Base-by-base conservation (phyloP, 1,140 invertebrate genomes). In the Cyclina sinensis region DNA sequence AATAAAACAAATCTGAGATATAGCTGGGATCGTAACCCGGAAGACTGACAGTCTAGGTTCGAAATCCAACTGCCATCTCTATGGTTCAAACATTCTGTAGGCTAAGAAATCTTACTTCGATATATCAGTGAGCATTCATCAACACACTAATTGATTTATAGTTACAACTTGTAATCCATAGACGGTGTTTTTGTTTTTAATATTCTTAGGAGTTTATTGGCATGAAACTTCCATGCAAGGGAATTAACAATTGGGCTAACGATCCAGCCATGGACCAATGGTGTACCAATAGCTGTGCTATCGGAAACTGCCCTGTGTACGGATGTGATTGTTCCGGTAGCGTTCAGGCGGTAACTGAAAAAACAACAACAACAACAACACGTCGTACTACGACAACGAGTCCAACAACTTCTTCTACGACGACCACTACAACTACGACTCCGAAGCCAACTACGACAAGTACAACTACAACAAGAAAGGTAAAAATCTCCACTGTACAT, bases 211-310 rank as follows among this genome's bases (percentile, higher is more conserved):
- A 54, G 54, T 78, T 78, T 54, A 78, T 54, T 35, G 74, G 74
- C 1, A 48, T 48, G 24, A 78, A 32, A 54, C 46, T 24, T 3
- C 18, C 51, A 1, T 87, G 85, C 27, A 30, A 79, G n/a, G 85
- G 46, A 18, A 87, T 70, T 11, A 46, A 87, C 62, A 59, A 65
- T 37, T 87, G 85, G 85, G 32, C 24, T 0, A 70, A 70, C 3
- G 76, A 80, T 80, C 18, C 39, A 12, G 0, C 0, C 12, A 32
- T 87, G 46, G 85, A 87, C 48, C 14, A 80, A n/a, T 87, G 85
- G 85, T 87, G 85, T 54, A 65, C 54, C 2, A 76, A 80, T 0
- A 87, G 70, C 27, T 87, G 85, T 70, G 74, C 74, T 21, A 24
- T 37, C 24, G 85, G 85, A 30, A 65, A 48, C 0, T 87, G 85